Base-by-base conservation (phyloP, 2,888 invertebrate species). In the Eristalis pertinax region DNA sequence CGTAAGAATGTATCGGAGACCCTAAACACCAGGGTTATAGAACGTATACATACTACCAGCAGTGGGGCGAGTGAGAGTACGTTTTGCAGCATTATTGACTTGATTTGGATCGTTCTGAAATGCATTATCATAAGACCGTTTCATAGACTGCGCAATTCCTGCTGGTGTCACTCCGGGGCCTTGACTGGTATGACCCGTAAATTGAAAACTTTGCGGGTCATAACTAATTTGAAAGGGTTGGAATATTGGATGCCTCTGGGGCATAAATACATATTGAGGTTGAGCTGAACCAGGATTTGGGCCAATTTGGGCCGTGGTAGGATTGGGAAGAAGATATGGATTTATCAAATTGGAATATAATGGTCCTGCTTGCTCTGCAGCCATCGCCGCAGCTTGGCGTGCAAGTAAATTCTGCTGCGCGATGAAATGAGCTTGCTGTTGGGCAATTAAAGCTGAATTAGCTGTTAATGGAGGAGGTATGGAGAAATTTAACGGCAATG, bases 91-190 rank as follows among this genome's bases (percentile, higher is more conserved):
- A 83, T 91, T 89, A 56, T 81, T 91, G 11, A 91, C 90, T 56
- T 91, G 91, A 26, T 91, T 89, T 0, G 90, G 89, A 35, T 92
- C 94, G 13, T 94, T 94, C 0, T 95, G 94, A 90, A 96, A 96
- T 0, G 96, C 96, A 90, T 95, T 95, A 60, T 96, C 96, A 93
- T 96, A 96, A 0, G 94, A 94, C 2, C 96, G 94, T 91, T 96
- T 96, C 85, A 95, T 94, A 62, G 93, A 95, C 35, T 90, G 89
- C 1, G 90, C 88, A 13, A 84, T 89, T 81, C 89, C 88, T 1
- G 89, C 84, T 29, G 90, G 83, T 38, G 89, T 72, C 32, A 90
- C 88, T 62, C 85, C 87, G 84, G 89, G 89, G 22, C 84, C 90
- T 32, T 88, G 80, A 68, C 72, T 78, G 29, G 89, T 29, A 69